Base-by-base conservation (phyloP, 2,888 invertebrate species). In the Bembecia ichneumoniformis region DNA sequence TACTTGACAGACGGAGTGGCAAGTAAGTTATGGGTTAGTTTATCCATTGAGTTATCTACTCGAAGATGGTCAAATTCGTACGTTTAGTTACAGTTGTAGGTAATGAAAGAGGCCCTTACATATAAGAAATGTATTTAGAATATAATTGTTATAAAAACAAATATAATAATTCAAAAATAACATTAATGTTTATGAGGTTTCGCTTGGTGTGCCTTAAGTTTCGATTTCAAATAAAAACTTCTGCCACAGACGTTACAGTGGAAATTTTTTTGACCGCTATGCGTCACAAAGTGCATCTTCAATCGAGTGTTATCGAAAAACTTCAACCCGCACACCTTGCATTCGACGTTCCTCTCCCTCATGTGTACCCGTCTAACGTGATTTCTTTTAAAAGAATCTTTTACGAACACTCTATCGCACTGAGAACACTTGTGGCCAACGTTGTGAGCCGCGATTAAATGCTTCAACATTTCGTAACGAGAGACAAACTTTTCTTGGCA, bases 161-260 rank as follows among this genome's bases (percentile, higher is more conserved):
- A 28, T 28, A 5, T 7, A 7, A 28, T 28, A 28, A 9, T 28
- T 28, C 28, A 5, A 28, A 28, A 28, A 28, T 28, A 28, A 28
- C 9, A 1, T 28, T 28, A 28, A 28, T 28, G 28, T 28, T 28
- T 28, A 28, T 28, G 28, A 28, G 28, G 28, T 28, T 28, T 28
- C 28, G 28, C 28, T 28, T 28, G 28, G 56, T 90, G 90, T 0
- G 80, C 80, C 20, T 80, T 82, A 44, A 90, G 67, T 57, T 89
- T 88, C 50, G 89, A 89, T 55, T 87, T 87, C 56, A 88, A 87
- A n/a, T 82, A 73, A 52, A 89, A 84, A 57, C 82, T 82, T 50
- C 84, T 87, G 0, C 86, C 83, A 55, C 90, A 90, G 2, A 87
- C 67, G 47, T 89, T 86, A 53, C 90, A 90, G 47, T 87, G 78